Evolutionary conservation across 92 coral and sea anemone species (phyloP), one percentile per base, ranked within the genome.

Genomic region (Ricordea florida): DNA sequence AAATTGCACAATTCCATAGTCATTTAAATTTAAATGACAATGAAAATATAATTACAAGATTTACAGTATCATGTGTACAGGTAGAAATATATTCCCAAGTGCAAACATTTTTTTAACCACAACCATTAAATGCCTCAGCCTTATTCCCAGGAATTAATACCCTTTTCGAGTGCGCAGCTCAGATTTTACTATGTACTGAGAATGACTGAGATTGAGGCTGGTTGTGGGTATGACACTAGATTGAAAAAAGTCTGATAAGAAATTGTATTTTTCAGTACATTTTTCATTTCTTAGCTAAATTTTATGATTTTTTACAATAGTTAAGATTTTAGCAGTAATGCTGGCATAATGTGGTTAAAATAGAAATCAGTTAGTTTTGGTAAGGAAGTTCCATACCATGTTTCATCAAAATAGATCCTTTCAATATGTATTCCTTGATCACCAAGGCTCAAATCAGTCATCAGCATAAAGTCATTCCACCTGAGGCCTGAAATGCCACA

Each of bases 391-490:
- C 27, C 41, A 58, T 45, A 31, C 83, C 88, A 74, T 47, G 57
- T 75, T 1, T 83, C 70, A 55, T 74, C 74, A 57, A 75, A 65
- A 37, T 72, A 59, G 14, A 84, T 69, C 34, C 80, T 48, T 47
- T 72, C 44, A 14, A 85, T 72, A 85, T 78, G 82, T 17, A 85
- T 23, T 61, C 90, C 90, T 47, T 16, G 69, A 58, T 85, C 82
- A 25, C 86, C 86, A 16, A 72, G 80, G 20, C 28, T 24, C 59
- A 85, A 28, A 26, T 85, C 90, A 63, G 90, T 85, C 90, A 85
- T 85, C 49, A 85, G 42, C 14, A 87, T 17, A 46, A 87, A 87
- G 69, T 87, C 92, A 81, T 61, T 34, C 85, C 92, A 87, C 33
- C 18, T 81, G 35, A 76, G 57, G 24, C 89, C 85, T 42, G 92